Base-by-base conservation (phyloP, 2,113 vertebrate species). In the Tautogolabrus adspersus region DNA sequence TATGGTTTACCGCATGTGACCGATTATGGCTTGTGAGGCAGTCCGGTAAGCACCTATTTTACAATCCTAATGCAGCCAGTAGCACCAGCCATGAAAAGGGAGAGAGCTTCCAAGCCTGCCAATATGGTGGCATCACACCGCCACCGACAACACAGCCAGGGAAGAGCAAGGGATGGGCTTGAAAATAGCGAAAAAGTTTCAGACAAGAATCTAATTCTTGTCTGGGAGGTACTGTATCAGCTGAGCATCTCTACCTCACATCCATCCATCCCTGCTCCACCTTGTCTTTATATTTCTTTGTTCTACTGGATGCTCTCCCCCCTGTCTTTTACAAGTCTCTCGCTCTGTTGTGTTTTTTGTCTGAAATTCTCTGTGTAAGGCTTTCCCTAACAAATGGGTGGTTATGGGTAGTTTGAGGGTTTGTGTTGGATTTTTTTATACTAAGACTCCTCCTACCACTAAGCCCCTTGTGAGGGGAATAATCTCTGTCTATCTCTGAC, bases 221-320 rank as follows among this genome's bases (percentile, higher is more conserved):
- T 79, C 76, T 79, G 62, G 86, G 93, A 91, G 91, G 81, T 91
- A 83, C 86, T 72, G 85, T 83, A 73, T 88, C 86, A 85, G 88
- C 86, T 73, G 82, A 92, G 91, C 92, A 81, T 94, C 92, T 94
- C 94, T 94, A 93, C 93, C 91, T 94, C 94, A 94, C 93, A 90
- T 87, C 89, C 84, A 88, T 86, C 87, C 82, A 76, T 87, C 84
- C 91, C 67, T 70, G 86, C 86, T 81, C 83, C 78, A 13, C 72
- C 64, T 69, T 74, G 30, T 78, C 75, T 51, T 67, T 74, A 38
- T 59, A 26, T 64, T 82, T 70, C 52, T 40, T 66, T 16, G 46
- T 54, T 74, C 72, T 62, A 60, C 81, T 81, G 68, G 75, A 87
- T 49, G 75, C 73, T 84, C 86, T 82, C 85, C 73, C 42, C 82